These are phyloP conservation scores for Xenopus laevis DNA, from an alignment of 2,113 vertebrate species.

Conservation along the genomic window DNA sequence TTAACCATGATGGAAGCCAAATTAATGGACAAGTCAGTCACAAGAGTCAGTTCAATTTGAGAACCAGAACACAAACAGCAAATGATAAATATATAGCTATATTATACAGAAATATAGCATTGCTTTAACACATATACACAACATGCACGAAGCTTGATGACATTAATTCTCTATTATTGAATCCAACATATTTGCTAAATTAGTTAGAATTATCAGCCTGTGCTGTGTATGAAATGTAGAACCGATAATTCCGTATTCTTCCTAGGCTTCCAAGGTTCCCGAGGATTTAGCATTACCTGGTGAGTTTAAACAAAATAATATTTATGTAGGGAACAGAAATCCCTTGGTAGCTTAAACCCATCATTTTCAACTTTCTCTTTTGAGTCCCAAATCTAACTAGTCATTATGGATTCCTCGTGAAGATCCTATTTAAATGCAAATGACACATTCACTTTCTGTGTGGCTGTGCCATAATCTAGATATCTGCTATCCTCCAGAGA, in stretches of 20 bases:
- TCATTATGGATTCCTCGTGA: constrained; percentile 28
- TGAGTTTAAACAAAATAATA: not conserved
- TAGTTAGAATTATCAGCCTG: too few species aligned
- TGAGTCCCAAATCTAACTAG: constrained; percentile 8
- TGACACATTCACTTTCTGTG: constrained; percentile 19
- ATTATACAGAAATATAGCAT: too few species aligned
- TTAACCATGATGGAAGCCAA: not conserved
- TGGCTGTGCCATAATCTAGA: constrained; percentile 25
- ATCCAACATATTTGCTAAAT: too few species aligned
- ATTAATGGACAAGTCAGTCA: not conserved
- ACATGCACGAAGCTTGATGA: too few species aligned
- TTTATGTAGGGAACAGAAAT: constrained; percentile 9
- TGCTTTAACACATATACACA: too few species aligned
- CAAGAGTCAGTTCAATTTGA: too few species aligned
- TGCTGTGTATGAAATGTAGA: too few species aligned
- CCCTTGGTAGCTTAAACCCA: not conserved
- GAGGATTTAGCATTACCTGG: not conserved
- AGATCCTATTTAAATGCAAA: constrained; percentile 46
- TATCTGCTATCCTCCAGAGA: constrained; percentile 7
- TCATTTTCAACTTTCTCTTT: constrained; percentile 13
- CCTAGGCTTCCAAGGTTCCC: too few species aligned
- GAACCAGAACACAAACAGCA: too few species aligned
- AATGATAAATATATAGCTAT: too few species aligned
- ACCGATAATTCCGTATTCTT: too few species aligned
- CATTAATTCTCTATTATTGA: too few species aligned